Conservation (phyloP, 92 coral and sea anemone species). For the Isaurus tuberculatus region DNA sequence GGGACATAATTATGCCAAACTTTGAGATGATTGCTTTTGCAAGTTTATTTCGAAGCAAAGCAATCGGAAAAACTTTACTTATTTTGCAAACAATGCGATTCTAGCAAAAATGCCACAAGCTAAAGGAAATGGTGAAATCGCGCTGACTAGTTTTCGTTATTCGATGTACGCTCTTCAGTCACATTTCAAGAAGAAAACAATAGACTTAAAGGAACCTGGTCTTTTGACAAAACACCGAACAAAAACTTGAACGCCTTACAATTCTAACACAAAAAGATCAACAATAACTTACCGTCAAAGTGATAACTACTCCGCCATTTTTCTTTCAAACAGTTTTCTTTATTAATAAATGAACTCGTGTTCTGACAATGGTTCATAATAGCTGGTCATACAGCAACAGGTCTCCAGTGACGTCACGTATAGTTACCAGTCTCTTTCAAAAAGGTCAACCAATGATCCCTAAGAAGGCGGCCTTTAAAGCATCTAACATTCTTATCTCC, state of each 20-base stretch:
- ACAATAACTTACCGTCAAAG: slow-evolving; percentile 17
- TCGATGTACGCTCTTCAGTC: background rate
- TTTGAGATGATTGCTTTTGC: background rate
- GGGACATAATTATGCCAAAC: background rate
- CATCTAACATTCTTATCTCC: too few relatives aligned
- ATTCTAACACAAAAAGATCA: background rate
- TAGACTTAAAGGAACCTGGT: background rate
- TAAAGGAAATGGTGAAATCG: background rate
- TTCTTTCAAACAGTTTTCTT: slow-evolving; percentile 56
- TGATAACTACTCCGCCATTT: slow-evolving; percentile 69
- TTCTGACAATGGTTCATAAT: slow-evolving; percentile 14
- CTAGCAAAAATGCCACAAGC: background rate
- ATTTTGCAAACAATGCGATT: background rate
- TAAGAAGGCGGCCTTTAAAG: too few relatives aligned
- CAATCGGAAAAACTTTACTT: background rate
- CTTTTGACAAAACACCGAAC: background rate
- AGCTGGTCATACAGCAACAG: slow-evolving; percentile 42
- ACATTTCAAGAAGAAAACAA: background rate
- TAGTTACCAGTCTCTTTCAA: slow-evolving; percentile 22
- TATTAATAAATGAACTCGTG: slow-evolving; percentile 77
- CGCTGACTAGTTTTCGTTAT: background rate
- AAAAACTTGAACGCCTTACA: background rate
- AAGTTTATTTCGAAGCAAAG: background rate
- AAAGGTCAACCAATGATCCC: too few relatives aligned
- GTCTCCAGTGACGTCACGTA: slow-evolving; percentile 32